phyloP scores from a whole-genome alignment of 2,797 vertebrate species.

The Australoheros facetus region DNA sequence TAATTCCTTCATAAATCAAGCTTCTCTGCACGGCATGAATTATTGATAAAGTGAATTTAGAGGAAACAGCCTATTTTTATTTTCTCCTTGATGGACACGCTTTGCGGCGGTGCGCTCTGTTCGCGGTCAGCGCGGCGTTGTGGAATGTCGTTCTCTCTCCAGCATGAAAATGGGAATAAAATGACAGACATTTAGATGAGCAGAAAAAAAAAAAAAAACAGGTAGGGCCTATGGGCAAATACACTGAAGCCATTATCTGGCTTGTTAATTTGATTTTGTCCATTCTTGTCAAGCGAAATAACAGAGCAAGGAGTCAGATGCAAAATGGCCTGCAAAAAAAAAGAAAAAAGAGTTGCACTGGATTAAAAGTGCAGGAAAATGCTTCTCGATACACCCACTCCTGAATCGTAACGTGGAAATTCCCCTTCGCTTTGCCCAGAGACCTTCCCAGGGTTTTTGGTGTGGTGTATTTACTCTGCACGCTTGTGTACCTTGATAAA shows the following conservation, averaged over 20 bases:
- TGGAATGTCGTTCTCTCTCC: slow-evolving; percentile 24
- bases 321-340: background rate
- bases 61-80: slow-evolving; percentile 75
- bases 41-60: slow-evolving; percentile 74
- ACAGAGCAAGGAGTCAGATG: background rate
- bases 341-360: background rate
- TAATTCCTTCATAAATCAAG: slow-evolving; percentile 77
- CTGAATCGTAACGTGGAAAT: slow-evolving; percentile 53
- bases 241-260: slow-evolving; percentile 14
- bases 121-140: slow-evolving; percentile 14
- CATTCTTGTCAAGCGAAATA: slow-evolving; percentile 43
- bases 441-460: slow-evolving; percentile 61
- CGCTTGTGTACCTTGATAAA: slow-evolving; percentile 71
- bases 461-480: slow-evolving; percentile 74
- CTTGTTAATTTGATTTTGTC: slow-evolving; percentile 35
- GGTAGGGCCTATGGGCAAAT: background rate
- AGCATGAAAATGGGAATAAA: slow-evolving; percentile 29
- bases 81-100: slow-evolving; percentile 71
- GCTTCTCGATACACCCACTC: slow-evolving; percentile 22
- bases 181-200: slow-evolving; percentile 46
- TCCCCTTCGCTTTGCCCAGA: slow-evolving; percentile 50
- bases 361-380: slow-evolving; percentile 15
- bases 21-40: slow-evolving; percentile 68
- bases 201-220: too few species aligned
- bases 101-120: slow-evolving; percentile 47